These are phyloP conservation scores for Chelonoidis abingdonii DNA, from an alignment of 2,113 vertebrate genomes.

Conservation along the genomic window DNA sequence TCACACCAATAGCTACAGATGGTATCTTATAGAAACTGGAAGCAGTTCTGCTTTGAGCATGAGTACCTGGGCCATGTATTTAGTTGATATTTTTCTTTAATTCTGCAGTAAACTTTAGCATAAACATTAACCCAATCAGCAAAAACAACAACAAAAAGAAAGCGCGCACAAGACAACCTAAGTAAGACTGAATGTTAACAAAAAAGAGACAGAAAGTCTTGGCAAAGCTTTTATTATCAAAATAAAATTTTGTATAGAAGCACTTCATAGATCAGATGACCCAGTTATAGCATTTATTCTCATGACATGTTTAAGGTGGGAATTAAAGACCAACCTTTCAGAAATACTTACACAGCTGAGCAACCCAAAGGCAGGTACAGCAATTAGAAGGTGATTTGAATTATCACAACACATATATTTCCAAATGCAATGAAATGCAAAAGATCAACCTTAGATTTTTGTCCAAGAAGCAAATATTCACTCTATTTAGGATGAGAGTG, in stretches of 20 bases:
- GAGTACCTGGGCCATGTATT: neutral
- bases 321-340: neutral
- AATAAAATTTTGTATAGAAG: slow-evolving; percentile 75
- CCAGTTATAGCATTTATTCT: slow-evolving; percentile 57
- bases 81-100: neutral
- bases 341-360: neutral
- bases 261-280: slow-evolving; percentile 48
- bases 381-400: neutral
- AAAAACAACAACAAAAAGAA: neutral
- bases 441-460: neutral
- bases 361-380: slow-evolving; percentile 49
- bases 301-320: neutral
- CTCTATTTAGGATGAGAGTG: neutral
- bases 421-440: slow-evolving; percentile 21
- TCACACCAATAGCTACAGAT: neutral
- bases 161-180: slow-evolving; percentile 7
- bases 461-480: neutral
- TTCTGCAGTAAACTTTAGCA: neutral
- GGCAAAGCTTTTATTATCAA: slow-evolving; percentile 76
- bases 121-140: neutral
- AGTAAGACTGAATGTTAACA: neutral
- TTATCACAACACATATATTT: slow-evolving; percentile 13
- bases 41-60: neutral
- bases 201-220: slow-evolving; percentile 17
- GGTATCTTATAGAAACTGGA: neutral